Base-by-base conservation (phyloP, 2,888 invertebrate genomes). In the Allygus modestus region DNA sequence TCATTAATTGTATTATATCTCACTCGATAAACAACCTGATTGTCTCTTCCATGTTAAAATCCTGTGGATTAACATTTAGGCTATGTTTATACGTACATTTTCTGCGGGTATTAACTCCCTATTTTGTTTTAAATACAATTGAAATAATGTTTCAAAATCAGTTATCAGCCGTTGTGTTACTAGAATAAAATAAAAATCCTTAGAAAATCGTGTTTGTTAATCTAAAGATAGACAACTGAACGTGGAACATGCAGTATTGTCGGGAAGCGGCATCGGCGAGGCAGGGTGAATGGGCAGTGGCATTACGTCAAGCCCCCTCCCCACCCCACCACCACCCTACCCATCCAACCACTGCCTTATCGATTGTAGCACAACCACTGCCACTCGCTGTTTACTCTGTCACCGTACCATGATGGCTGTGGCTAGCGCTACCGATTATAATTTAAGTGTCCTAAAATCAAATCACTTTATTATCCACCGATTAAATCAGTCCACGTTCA, bases 351-450 rank as follows among this genome's bases (percentile, higher is more conserved):
- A 37, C 37, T 73, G 73, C 73, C 73, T 33, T 73, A 73, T 73
- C 73, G 73, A 73, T 73, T 73, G 73, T 23, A 43, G 20, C 73
- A 73, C 73, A 73, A 23, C 73, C 73, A 73, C 73, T 73, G 73
- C 73, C 73, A 73, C 73, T 73, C 26, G 23, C 41, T 73, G 73
- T 73, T 73, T 73, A 73, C 73, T 33, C 73, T 73, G 43, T 73
- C 73, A 20, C 37, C 73, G 37, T 43, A 73, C 31, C 73, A 43
- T 43, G 73, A 37, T 15, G 73, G 37, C 43, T 43, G 23, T 37
- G 69, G 69, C 58, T 46, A 12, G n/a, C 46, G 46, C 46, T 46
- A 46, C 46, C 46, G 15, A 17, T 4, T 46, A 46, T 46, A 46
- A 46, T 46, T 46, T 46, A 46, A 46, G 11, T 46, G 17, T 46